These are phyloP conservation scores for Microctenopoma stevenorrisi DNA, from an alignment of 2,797 vertebrate species.

Conservation along the genomic window DNA sequence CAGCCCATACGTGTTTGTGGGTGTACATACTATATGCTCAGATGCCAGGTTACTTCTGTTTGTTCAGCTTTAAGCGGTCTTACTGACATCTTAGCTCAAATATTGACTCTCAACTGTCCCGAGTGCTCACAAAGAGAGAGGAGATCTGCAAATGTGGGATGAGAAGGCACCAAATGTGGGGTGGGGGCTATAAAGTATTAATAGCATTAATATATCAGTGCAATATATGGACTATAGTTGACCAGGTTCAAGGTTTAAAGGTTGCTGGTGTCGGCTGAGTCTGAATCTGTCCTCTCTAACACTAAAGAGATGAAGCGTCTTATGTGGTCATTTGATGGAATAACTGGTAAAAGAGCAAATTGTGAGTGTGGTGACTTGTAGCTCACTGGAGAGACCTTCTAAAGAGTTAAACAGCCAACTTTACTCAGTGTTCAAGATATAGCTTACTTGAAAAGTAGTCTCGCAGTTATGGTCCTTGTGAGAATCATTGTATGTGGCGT, in stretches of 20 bases:
- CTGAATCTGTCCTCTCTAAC: constrained; percentile 9
- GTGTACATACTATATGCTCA: constrained; percentile 22
- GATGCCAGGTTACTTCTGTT: constrained; percentile 40
- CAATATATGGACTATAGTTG: constrained; percentile 1
- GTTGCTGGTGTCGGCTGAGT: constrained; percentile 1
- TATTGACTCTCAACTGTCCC: constrained; percentile 59
- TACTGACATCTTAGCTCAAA: constrained; percentile 60
- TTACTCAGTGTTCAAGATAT: constrained; percentile 57
- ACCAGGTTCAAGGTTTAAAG: constrained; percentile 29
- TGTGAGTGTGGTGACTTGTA: neutral
- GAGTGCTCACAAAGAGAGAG: constrained; percentile 29
- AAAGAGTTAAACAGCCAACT: constrained; percentile 61
- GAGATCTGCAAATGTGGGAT: constrained; percentile 27
- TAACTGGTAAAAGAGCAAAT: constrained; percentile 25
- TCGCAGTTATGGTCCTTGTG: constrained; percentile 15
- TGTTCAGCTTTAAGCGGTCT: constrained; percentile 52
- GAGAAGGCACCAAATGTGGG: constrained; percentile 3
- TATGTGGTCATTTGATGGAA: constrained; percentile 20
- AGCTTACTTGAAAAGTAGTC: constrained; percentile 26
- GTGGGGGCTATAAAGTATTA: neutral
- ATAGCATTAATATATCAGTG: constrained; percentile 19
- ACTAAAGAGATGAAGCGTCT: constrained; percentile 18
- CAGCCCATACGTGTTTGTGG: constrained; percentile 28
- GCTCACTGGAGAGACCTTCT: constrained; percentile 25
- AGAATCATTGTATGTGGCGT: constrained; percentile 24